Evolutionary conservation across 2,888 invertebrate species (phyloP), one percentile per base, ranked within the genome.

Genomic region (Phyllotreta striolata): DNA sequence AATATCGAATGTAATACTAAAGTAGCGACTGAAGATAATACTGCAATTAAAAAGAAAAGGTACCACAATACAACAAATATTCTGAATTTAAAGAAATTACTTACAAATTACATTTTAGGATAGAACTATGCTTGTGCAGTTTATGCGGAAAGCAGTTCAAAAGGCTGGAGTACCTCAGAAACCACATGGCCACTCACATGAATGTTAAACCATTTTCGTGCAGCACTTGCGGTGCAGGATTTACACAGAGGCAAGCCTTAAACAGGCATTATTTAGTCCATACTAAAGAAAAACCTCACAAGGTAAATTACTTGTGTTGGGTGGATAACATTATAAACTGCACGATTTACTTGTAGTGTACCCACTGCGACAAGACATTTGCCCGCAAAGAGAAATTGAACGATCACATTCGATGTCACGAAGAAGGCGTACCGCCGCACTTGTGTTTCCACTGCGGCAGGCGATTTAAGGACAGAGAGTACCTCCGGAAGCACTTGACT

Each of bases 171-270:
- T 69, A 69, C 43, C 46, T 69, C 7, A 66, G 63, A 47, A 69
- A 69, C n/a, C 69, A 69, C 52, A 69, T 69, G 69, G 69, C 69
- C 2, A 69, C 63, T 40, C 69, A 69, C 47, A 63, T 65, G 12
- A 63, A 62, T 40, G 56, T 69, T 7, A 69, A 69, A 59, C 69
- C 69, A 0, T 69, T 55, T 34, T 55, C 46, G 34, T 69, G 69
- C 44, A 59, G 52, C 10, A 62, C 66, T 46, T 69, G 69, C 40
- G 66, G 69, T 0, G 59, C 65, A 35, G 66, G 66, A 7, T 69
- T 69, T 39, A 69, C 69, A 0, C 69, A 69, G 38, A 52, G 69
- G 14, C 69, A 69, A 12, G 63, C 65, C 3, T 55, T 69, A 14
- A 66, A 62, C 9, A 58, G 69, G 8, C 69, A 69, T 47, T 62